phyloP scores from a whole-genome alignment of 2,888 invertebrate genomes.

The Oligia fasciuncula region DNA sequence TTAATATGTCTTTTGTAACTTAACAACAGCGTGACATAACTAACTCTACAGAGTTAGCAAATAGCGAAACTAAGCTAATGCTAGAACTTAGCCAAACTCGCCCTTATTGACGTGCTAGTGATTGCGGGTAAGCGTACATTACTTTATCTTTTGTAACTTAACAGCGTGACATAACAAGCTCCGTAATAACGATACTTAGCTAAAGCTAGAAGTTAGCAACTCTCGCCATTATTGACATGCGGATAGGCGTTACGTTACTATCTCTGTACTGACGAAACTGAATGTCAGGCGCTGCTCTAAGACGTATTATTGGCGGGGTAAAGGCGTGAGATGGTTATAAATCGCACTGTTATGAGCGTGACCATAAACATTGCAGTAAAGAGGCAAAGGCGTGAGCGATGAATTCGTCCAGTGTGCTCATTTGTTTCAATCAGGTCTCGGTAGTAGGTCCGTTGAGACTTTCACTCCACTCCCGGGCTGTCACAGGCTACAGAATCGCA shows the following conservation, averaged over 20 bases:
- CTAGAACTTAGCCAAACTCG: background rate
- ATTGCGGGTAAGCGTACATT: conserved; percentile 91
- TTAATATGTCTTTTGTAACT: background rate
- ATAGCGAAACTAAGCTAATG: background rate
- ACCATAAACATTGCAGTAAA: background rate
- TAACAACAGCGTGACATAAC: background rate
- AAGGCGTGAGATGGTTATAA: background rate
- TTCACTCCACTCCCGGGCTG: no score
- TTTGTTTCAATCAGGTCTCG: conserved; percentile 10
- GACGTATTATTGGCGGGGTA: background rate
- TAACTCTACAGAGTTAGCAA: no score
- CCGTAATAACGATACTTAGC: background rate
- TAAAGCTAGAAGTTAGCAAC: background rate
- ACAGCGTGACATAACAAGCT: background rate
- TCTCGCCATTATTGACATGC: conserved; percentile 91
- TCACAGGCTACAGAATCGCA: background rate
- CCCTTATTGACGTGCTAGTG: conserved; percentile 94
- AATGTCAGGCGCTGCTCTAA: background rate
- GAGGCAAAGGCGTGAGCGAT: background rate
- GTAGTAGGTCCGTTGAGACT: background rate
- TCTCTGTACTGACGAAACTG: background rate
- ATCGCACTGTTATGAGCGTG: background rate
- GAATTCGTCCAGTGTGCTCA: background rate
- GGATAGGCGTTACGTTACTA: background rate
- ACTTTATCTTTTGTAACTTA: background rate